Evolutionary conservation across 2,113 vertebrate genomes (phyloP), one percentile per base, ranked within the genome.

Genomic region (Vulpes vulpes): DNA sequence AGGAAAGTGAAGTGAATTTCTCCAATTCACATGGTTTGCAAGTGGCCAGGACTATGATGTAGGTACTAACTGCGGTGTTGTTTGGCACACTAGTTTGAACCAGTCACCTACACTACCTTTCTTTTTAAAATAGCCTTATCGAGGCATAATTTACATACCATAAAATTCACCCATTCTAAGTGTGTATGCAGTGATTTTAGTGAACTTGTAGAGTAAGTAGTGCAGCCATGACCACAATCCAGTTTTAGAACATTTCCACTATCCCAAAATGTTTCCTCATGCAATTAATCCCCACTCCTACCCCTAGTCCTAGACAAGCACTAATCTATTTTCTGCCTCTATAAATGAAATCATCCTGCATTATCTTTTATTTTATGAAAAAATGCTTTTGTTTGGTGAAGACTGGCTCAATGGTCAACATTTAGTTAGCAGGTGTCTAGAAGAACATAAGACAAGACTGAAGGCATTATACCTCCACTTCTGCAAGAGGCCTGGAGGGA

Each of bases 171-270:
- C 71, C 67, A 20, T 55, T 25, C 4, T 55, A 67, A 76, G 57
- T 20, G 20, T 22, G 55, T 30, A 15, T 32, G 64, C 51, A 51
- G 8, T n/a, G 71, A 85, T 16, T 94, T 91, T 55, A 76, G 65
- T 69, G 57, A 94, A 79, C 15, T 19, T 59, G 38, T 0, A 6
- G 20, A 71, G 30, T 60, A 71, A 71, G 30, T 60, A 71, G 83
- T 30, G 25, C 57, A 67, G 19, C 65, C 51, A 4, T 83, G 55
- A 25, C 79, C 49, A 57, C 74, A 82, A 19, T 65, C 78, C 83
- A 43, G 51, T 87, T 95, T 92, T 94, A 97, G 86, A 85, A 76
- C 35, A 11, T 87, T 90, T 84, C 97, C 74, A 62, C 96, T 87
- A 76, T 38, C 91, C 89, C 84, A 19, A n/a, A 78, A 79, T 57